These are phyloP conservation scores for Wasmannia auropunctata DNA, from an alignment of 1,140 invertebrate genomes.

Conservation along the genomic window DNA sequence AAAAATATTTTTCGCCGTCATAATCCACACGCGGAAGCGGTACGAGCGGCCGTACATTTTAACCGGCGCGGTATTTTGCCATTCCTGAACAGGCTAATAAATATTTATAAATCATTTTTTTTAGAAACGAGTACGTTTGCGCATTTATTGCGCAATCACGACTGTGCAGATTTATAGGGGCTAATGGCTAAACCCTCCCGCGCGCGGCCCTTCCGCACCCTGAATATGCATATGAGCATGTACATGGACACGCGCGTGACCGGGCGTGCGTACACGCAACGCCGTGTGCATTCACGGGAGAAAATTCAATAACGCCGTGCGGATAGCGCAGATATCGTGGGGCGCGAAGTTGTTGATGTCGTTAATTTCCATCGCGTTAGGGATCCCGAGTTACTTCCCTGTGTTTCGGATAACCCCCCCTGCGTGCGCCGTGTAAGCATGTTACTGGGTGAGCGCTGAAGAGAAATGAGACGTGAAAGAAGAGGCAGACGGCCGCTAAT, in stretches of 20 bases:
- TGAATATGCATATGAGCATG: slow-evolving; percentile 55
- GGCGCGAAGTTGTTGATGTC: slow-evolving; percentile 63
- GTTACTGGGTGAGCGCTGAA: background rate
- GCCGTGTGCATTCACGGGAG: slow-evolving; percentile 32
- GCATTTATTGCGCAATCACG: slow-evolving; percentile 67
- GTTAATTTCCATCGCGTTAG: slow-evolving; percentile 68
- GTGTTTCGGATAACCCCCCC: slow-evolving; percentile 35
- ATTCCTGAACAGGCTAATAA: slow-evolving; percentile 52
- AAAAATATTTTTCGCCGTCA: slow-evolving; percentile 41
- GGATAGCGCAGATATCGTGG: slow-evolving; percentile 49
- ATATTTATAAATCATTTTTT: slow-evolving; percentile 64
- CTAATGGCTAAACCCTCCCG: slow-evolving; percentile 56
- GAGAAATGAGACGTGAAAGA: slow-evolving; percentile 69
- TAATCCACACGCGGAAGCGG: slow-evolving; percentile 29
- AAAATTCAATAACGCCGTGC: slow-evolving; percentile 62
- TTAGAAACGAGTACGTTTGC: slow-evolving; percentile 26
- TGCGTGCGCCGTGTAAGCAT: background rate
- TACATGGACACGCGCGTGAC: slow-evolving; percentile 44
- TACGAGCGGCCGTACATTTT: slow-evolving; percentile 24
- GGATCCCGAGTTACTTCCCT: slow-evolving; percentile 52
- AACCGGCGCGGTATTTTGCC: slow-evolving; percentile 23
- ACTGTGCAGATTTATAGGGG: slow-evolving; percentile 57
- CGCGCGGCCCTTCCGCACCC: background rate
- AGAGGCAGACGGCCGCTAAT: slow-evolving; percentile 13
- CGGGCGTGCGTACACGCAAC: slow-evolving; percentile 5